Evolutionary conservation across 2,888 invertebrate genomes (phyloP).

Genomic region (Petrolisthes manimaculis): DNA sequence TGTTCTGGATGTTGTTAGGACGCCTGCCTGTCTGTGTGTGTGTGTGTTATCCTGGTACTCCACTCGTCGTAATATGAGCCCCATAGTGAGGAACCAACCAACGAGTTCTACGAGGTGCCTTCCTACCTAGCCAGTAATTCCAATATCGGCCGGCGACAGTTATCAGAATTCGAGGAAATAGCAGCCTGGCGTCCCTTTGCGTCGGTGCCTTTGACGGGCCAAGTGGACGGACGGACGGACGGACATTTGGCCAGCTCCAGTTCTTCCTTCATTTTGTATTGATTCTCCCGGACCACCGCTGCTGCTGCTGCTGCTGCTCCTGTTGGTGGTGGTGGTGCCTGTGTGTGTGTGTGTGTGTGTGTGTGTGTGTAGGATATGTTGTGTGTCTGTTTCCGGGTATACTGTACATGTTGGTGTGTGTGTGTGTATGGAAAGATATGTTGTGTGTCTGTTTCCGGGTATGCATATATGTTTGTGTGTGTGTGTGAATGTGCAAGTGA

Average conservation of each 20-base stretch:
- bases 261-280: conserved; percentile 14
- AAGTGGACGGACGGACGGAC: not conserved
- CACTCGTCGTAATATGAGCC: no score
- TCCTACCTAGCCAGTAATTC: conserved; percentile 9
- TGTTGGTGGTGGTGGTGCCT: not conserved
- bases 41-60: no score
- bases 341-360: conserved; percentile 28
- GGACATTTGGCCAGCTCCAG: not conserved
- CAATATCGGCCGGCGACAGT: conserved; percentile 18
- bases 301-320: not conserved
- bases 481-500: not conserved
- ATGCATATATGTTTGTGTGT: not conserved
- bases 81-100: no score
- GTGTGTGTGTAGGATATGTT: not conserved
- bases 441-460: not conserved
- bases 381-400: not conserved
- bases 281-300: conserved; percentile 1
- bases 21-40: no score
- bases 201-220: conserved; percentile 4
- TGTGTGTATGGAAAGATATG: not conserved
- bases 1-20: no score
- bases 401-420: not conserved
- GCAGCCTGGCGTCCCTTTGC: conserved; percentile 17
- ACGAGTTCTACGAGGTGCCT: not conserved
- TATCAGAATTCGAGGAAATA: conserved; percentile 30